Conservation (phyloP, 2,113 vertebrate genomes). For the Poeciliopsis retropinna region DNA sequence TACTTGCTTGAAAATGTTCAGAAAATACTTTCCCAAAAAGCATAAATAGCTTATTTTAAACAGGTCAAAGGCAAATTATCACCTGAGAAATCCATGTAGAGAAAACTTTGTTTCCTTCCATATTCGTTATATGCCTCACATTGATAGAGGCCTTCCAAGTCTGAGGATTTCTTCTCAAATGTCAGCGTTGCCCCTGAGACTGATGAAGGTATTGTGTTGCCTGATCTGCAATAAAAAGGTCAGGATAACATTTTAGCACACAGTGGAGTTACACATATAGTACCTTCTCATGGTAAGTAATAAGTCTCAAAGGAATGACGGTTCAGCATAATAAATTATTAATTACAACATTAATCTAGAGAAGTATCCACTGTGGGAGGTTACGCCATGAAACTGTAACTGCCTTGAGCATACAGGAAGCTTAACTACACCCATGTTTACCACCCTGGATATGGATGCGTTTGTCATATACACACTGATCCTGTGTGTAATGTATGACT, state of each 20-base stretch:
- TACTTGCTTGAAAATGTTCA: neutral
- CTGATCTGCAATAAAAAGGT: constrained; percentile 22
- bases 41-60: neutral
- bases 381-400: too few relatives aligned
- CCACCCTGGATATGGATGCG: too few relatives aligned
- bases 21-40: neutral
- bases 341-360: neutral
- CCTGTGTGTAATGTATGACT: neutral
- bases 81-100: constrained; percentile 42
- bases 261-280: neutral
- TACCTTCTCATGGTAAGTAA: neutral
- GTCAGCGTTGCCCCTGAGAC: constrained; percentile 29
- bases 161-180: neutral
- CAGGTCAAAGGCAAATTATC: neutral
- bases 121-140: constrained; percentile 50
- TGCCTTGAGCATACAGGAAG: too few relatives aligned
- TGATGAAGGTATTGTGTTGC: neutral
- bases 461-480: too few relatives aligned
- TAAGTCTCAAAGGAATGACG: neutral
- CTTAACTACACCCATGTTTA: too few relatives aligned
- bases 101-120: neutral
- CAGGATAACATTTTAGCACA: neutral
- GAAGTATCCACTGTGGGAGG: neutral
- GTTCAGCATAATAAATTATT: neutral
- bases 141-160: constrained; percentile 57